Base-by-base conservation (phyloP, 2,113 vertebrate genomes). In the Triplophysa tibetana region DNA sequence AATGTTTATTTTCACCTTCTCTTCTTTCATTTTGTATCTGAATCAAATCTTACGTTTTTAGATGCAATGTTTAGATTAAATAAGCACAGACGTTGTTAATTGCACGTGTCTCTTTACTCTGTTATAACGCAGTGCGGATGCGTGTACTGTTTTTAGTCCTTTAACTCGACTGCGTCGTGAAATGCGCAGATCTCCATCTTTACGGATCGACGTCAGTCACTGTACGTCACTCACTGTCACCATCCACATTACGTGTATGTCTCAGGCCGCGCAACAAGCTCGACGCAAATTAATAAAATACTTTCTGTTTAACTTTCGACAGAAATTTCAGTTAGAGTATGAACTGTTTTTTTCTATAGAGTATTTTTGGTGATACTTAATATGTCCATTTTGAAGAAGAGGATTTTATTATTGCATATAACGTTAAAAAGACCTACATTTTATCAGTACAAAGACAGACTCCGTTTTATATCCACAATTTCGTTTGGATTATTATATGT, bases 121-220 rank as follows among this genome's bases (percentile, higher is more conserved):
- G 16, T 70, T 12, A 19, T 60, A 81, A 67, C 79, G 70, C 70
- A 75, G 70, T 80, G 70, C 70, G 70, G 78, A 54, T 65, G 4
- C 38, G 8, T 61, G n/a, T 10, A 21, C 17, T 13, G 56, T 70
- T 50, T 48, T 50, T 10, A 61, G 23, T 67, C 14, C 17, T 77
- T n/a, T 64, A 38, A 8, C 41, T 23, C 50, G 21, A 56, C n/a
- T 43, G 67, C 68, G 26, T 75, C 43, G 58, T 63, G n/a, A 38
- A 43, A 17, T 33, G 11, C 23, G 70, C 33, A 74, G 24, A 62
- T 23, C 56, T 21, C 2, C 11, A 38, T 45, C 12, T 48, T 52
- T 23, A 3, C 4, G 43, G 41, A 75, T 19, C 16, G 73, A 63
- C 58, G 11, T 26, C 21, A 24, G n/a, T 24, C 33, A 21, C 1